Percentiles rank a stretch among this genome's conserved stretches.
These are phyloP conservation scores for Ips nitidus DNA, from an alignment of 1,140 invertebrate genomes.

Conservation along the genomic window DNA sequence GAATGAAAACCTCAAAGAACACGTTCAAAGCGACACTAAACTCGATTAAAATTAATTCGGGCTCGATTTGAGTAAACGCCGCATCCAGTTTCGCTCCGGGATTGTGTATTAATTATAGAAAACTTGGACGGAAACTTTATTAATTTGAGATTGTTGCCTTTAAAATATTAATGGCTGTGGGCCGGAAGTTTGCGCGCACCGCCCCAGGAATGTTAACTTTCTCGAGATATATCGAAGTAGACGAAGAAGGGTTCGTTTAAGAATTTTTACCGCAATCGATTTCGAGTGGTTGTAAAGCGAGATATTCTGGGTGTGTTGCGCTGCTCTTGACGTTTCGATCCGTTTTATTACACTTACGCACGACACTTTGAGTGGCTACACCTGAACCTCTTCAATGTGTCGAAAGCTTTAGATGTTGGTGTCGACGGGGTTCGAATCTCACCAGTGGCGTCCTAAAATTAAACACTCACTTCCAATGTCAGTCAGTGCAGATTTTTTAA, in stretches of 20 bases:
- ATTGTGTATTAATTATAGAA: conserved; percentile 13
- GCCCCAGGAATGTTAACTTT: conserved; percentile 3
- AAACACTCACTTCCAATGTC: neutral
- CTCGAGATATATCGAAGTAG: neutral
- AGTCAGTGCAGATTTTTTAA: neutral
- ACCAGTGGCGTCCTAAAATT: neutral
- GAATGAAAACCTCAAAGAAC: too few species aligned
- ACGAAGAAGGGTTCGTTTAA: too few species aligned
- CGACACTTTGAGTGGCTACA: neutral
- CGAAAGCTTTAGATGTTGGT: neutral
- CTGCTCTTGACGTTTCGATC: too few species aligned
- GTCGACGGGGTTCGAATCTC: neutral
- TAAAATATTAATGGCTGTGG: conserved; percentile 1
- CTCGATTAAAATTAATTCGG: neutral
- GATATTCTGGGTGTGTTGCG: too few species aligned
- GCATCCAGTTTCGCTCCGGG: neutral
- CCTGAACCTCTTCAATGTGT: neutral
- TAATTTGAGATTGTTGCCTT: conserved; percentile 6
- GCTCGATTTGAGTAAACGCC: neutral
- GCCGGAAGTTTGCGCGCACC: neutral
- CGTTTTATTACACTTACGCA: too few species aligned
- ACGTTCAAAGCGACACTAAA: too few species aligned
- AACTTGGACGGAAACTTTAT: conserved; percentile 5
- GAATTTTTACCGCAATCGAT: too few species aligned
- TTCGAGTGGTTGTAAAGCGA: too few species aligned